phyloP scores from a whole-genome alignment of 1,140 invertebrate genomes.

The Trinorchestia longiramus region DNA sequence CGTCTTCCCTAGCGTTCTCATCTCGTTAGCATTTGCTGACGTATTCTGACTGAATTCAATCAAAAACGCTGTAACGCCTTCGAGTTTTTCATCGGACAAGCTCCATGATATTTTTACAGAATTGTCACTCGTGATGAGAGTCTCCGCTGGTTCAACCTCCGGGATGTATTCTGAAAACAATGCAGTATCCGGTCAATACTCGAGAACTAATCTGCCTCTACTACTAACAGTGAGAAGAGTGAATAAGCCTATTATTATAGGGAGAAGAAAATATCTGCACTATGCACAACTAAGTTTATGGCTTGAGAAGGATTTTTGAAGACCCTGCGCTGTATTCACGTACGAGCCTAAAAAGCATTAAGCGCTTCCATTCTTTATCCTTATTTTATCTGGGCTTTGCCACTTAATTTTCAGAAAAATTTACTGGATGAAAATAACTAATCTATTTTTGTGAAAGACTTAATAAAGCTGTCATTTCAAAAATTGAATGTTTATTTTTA shows the following conservation, averaged over 20 bases:
- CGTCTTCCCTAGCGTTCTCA: background rate
- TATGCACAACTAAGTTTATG: too few species aligned
- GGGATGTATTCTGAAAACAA: background rate
- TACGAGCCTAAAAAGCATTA: too few species aligned
- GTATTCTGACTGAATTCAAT: background rate
- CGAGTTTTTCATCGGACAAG: background rate
- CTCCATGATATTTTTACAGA: constrained; percentile 7
- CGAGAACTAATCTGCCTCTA: background rate
- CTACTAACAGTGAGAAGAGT: background rate
- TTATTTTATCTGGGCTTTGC: too few species aligned
- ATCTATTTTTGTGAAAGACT: too few species aligned
- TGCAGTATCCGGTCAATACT: background rate
- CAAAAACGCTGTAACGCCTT: background rate
- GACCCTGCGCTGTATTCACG: too few species aligned
- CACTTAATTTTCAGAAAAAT: too few species aligned
- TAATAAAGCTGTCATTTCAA: too few species aligned
- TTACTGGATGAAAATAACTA: too few species aligned
- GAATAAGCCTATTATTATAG: background rate
- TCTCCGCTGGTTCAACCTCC: background rate
- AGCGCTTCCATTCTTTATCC: too few species aligned
- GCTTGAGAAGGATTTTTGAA: too few species aligned
- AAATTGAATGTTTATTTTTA: too few species aligned
- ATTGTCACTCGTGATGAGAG: constrained; percentile 22
- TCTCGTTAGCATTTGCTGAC: background rate
- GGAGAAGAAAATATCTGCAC: too few species aligned